Evolutionary conservation across 2,113 vertebrate genomes (phyloP), one percentile per base, ranked within the genome.

Genomic region (Cebidichthys violaceus): DNA sequence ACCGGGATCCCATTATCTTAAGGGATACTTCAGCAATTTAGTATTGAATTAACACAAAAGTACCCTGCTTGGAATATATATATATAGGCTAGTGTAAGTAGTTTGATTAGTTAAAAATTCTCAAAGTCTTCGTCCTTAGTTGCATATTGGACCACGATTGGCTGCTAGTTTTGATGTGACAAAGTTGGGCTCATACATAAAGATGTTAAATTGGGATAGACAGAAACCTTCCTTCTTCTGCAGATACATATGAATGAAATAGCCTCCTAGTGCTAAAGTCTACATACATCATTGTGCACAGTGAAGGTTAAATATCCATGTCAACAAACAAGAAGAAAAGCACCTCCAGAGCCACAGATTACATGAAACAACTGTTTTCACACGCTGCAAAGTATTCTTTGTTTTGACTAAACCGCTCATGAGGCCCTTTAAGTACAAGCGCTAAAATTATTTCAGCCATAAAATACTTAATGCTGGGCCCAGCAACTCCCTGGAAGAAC

Each of bases 361-460:
- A 14, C 6, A 60, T 29, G 1, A 22, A 52, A 41, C 61, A 65
- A 22, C 62, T 9, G 14, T 35, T 69, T 18, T 35, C 27, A 22
- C 20, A 45, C 9, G 15, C 22, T 77, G 43, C 22, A 14, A 37
- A 37, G 7, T 41, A 17, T 14, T 31, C 4, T 8, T 37, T 18
- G 27, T 18, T 37, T 43, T 24, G 6, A 60, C n/a, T 41, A 22
- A 61, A 74, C 22, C 0, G 15, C 4, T 15, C 0, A 10, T 29
- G 22, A 67, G 52, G 70, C 50, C 37, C 37, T 59, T 73, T 45
- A 59, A 80, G 65, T 22, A 1, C 7, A 29, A 27, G 50, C 1
- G 13, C 37, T 74, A 52, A 68, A 74, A 31, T 59, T 74, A 60
- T 67, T 50, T 68, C 27, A 11, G 15, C 17, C 22, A 22, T 29